A percentile compares a stretch with the other conserved stretches of the same genome.
These are phyloP conservation scores for Latheticus oryzae DNA, from an alignment of 2,888 invertebrate species.

Conservation along the genomic window DNA sequence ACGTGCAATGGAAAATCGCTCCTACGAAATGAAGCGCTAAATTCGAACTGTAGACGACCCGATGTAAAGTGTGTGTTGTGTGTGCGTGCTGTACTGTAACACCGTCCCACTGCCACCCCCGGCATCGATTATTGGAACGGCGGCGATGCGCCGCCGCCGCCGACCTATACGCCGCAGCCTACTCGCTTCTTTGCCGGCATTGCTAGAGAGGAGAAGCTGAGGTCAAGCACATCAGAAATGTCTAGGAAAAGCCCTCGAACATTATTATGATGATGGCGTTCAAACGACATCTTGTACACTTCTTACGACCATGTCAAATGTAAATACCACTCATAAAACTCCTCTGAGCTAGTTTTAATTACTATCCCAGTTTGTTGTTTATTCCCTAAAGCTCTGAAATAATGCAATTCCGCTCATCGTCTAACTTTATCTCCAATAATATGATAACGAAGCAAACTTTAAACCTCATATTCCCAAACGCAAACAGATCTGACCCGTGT, in stretches of 20 bases:
- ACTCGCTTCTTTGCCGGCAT: slow-evolving; percentile 6
- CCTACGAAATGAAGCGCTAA: slow-evolving; percentile 19
- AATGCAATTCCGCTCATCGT: neutral
- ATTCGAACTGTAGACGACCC: slow-evolving; percentile 21
- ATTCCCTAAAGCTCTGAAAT: neutral
- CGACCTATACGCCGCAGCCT: slow-evolving; percentile 20
- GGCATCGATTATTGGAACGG: slow-evolving; percentile 39
- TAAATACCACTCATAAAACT: too few relatives aligned
- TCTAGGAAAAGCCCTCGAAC: too few relatives aligned
- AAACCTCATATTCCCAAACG: slow-evolving; percentile 13
- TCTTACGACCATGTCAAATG: too few relatives aligned
- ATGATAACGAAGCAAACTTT: slow-evolving; percentile 10
- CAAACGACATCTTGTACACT: too few relatives aligned
- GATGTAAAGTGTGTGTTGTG: slow-evolving; percentile 20
- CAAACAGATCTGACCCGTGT: slow-evolving; percentile 24
- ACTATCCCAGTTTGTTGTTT: too few relatives aligned
- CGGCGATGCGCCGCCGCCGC: slow-evolving; percentile 34
- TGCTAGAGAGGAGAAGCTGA: neutral
- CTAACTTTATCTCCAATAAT: neutral
- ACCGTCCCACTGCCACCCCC: slow-evolving; percentile 32
- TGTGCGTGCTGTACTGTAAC: slow-evolving; percentile 19
- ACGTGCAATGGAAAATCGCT: slow-evolving; percentile 14
- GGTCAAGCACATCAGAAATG: too few relatives aligned
- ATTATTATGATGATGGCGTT: too few relatives aligned
- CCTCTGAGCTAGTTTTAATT: too few relatives aligned